phyloP scores from a whole-genome alignment of 2,888 invertebrate species.

The Physocephala rufipes region DNA sequence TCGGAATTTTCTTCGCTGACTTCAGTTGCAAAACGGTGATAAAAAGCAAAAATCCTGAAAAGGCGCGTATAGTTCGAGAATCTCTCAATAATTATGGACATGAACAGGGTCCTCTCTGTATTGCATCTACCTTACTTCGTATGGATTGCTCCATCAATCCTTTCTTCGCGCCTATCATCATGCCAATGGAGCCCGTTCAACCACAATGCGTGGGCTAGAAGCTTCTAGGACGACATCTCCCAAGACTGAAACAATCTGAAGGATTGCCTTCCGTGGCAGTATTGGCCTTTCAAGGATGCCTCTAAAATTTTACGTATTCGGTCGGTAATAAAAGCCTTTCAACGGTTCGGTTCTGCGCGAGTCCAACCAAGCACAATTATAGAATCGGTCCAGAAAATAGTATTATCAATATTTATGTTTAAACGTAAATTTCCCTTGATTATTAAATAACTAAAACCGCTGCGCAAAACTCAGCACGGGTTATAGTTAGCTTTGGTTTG shows the following conservation, averaged over 20 bases:
- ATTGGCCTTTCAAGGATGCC: neutral
- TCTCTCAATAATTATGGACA: neutral
- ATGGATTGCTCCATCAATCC: neutral
- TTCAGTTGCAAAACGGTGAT: slow-evolving; percentile 11
- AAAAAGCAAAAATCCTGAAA: slow-evolving; percentile 16
- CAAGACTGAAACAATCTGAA: slow-evolving; percentile 21
- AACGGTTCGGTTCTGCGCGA: slow-evolving; percentile 10
- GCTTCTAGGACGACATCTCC: slow-evolving; percentile 12
- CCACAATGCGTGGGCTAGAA: slow-evolving; percentile 13
- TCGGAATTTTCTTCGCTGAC: neutral
- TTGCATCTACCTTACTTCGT: neutral
- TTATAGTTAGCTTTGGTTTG: slow-evolving; percentile 28
- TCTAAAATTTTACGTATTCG: slow-evolving; percentile 23
- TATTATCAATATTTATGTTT: neutral
- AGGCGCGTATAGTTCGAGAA: neutral
- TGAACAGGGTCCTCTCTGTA: neutral
- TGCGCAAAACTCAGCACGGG: slow-evolving; percentile 31
- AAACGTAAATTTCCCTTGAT: neutral
- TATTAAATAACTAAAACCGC: slow-evolving; percentile 25
- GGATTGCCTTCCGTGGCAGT: slow-evolving; percentile 30
- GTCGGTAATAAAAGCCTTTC: slow-evolving; percentile 29
- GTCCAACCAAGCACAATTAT: slow-evolving; percentile 30
- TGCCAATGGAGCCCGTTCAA: slow-evolving; percentile 17
- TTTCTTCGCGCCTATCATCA: neutral
- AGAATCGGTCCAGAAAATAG: slow-evolving; percentile 30